Base-by-base conservation (phyloP, 2,113 vertebrate species). In the Myanophis thanlyinensis region DNA sequence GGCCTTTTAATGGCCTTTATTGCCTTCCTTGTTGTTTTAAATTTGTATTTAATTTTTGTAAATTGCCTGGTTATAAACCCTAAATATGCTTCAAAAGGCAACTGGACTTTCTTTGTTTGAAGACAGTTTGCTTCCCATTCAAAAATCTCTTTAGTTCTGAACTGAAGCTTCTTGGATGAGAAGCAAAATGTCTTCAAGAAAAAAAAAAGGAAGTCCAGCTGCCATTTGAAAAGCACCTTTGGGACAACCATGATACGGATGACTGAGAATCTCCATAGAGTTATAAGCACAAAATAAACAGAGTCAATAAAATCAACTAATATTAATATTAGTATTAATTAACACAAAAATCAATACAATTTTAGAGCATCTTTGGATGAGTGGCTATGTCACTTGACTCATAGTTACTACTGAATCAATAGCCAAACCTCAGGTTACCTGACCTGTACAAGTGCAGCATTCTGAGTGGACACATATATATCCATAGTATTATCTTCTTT, bases 401-500 rank as follows among this genome's bases (percentile, higher is more conserved):
- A 44, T 18, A 48, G 9, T 47, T 47, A 3, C 80, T 91, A 40
- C 10, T 48, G 27, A 85, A 86, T 48, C 27, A n/a, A 23, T 86
- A 44, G 47, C 62, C 87, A 62, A 67, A 54, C 1, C 3, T 20
- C 49, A 56, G n/a, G 52, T 40, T 18, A 49, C 2, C 94, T 96
- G 88, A 98, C 98, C 98, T 99, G 98, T 48, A 95, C 91, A 0
- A 30, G 87, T 20, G 97, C 59, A 56, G 98, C 97, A 94, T 97
- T 97, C 95, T 99, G 98, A 20, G 96, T 95, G 91, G 98, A 97
- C 56, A 98, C 52, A 73, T 98, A 98, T 10, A 98, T 91, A 0
- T 98, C 97, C 93, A 98, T 97, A 96, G 98, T 98, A 11, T 90
- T 96, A 94, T 98, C 98, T 90, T 99, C 98, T 1, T 96, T 95